Percentiles rank a stretch among this genome's conserved stretches.
Evolutionary conservation across 2,113 vertebrate genomes (phyloP).

Genomic region (Oophaga pumilio): DNA sequence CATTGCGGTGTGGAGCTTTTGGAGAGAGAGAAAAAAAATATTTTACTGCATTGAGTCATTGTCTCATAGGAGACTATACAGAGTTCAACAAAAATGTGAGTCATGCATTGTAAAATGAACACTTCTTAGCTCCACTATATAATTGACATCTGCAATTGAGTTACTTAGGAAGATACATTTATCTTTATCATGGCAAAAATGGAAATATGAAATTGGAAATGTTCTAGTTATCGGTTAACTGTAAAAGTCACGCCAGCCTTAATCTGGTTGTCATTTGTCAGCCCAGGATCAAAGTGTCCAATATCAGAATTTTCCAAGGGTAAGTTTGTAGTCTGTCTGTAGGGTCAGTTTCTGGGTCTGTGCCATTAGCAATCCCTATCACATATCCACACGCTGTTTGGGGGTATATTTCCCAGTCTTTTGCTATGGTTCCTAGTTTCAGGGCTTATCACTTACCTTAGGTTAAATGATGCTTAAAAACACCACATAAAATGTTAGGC

Average conservation of each 20-base stretch:
- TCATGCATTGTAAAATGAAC: background rate
- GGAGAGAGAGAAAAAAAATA: slow-evolving; percentile 24
- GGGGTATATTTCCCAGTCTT: background rate
- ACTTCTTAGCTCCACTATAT: background rate
- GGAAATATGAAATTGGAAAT: background rate
- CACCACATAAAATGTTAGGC: background rate
- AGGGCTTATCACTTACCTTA: background rate
- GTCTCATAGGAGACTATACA: background rate
- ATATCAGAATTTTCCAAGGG: background rate
- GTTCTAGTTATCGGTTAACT: background rate
- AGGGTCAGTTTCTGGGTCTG: background rate
- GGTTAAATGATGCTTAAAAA: background rate
- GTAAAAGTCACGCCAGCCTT: background rate
- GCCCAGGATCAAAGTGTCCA: background rate
- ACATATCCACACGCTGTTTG: background rate
- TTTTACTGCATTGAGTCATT: slow-evolving; percentile 27
- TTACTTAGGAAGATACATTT: background rate
- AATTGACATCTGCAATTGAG: background rate
- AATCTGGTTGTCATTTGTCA: background rate
- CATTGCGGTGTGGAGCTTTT: slow-evolving; percentile 75
- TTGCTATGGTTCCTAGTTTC: background rate
- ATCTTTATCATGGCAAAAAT: background rate
- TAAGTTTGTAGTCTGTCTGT: background rate
- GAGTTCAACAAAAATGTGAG: background rate
- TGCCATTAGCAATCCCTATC: background rate